Conservation (phyloP, 2,797 vertebrate genomes). For the Premnoplex brunnescens region DNA sequence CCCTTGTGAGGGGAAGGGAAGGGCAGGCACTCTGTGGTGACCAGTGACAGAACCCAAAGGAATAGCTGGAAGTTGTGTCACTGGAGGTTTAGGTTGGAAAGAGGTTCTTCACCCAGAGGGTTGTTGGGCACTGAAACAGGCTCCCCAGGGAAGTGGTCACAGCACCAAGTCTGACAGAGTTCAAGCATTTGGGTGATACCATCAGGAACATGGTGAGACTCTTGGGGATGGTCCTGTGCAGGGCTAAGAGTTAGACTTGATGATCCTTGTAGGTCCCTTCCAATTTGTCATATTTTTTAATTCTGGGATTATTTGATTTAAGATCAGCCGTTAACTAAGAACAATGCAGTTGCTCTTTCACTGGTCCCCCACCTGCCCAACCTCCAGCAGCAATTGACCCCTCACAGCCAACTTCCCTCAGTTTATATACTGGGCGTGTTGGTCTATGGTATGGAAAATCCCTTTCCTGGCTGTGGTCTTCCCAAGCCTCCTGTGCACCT, state of each 20-base stretch:
- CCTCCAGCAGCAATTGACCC: neutral
- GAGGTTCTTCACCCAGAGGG: neutral
- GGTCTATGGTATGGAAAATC: neutral
- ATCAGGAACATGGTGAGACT: neutral
- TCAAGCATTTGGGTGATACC: neutral
- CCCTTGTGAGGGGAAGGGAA: neutral
- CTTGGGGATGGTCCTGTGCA: neutral
- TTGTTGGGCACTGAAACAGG: neutral
- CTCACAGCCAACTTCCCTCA: neutral
- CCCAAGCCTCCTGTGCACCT: too few relatives aligned
- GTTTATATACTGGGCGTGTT: neutral
- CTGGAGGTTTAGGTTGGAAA: neutral
- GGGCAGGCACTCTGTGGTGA: neutral
- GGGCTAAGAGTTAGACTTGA: neutral
- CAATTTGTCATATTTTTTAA: neutral
- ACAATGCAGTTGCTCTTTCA: too few relatives aligned
- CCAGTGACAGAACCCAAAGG: neutral
- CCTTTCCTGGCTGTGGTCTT: neutral
- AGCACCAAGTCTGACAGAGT: neutral
- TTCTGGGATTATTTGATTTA: neutral
- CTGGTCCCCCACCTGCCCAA: too few relatives aligned
- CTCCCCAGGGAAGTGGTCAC: neutral
- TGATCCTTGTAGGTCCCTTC: neutral
- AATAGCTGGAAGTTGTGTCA: neutral
- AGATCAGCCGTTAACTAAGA: too few relatives aligned